Percentiles rank a stretch among this genome's conserved stretches.
Evolutionary conservation across 2,888 invertebrate species (phyloP).

Genomic region (Anthophora plumipes): DNA sequence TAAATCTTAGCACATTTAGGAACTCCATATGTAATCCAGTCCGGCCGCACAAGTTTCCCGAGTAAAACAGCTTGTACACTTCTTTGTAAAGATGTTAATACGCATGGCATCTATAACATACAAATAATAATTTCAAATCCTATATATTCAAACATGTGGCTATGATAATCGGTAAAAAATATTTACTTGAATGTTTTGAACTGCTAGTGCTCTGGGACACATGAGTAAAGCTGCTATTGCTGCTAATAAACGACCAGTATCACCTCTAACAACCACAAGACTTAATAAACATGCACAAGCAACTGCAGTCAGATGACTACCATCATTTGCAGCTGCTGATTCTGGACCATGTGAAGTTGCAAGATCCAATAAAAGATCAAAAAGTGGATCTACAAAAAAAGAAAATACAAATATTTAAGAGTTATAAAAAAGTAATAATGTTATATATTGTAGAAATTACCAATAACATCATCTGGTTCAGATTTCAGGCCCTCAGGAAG

Average conservation of each 20-base stretch:
- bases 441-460: slow-evolving; percentile 78
- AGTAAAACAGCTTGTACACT: slow-evolving; percentile 95
- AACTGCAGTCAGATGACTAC: slow-evolving; percentile 92
- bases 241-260: slow-evolving; percentile 94
- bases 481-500: slow-evolving; percentile 93
- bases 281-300: slow-evolving; percentile 97
- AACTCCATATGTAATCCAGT: slow-evolving; percentile 95
- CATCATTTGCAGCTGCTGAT: slow-evolving; percentile 87
- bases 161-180: not conserved
- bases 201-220: slow-evolving; percentile 91
- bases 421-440: slow-evolving; percentile 23
- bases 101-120: slow-evolving; percentile 90
- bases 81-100: slow-evolving; percentile 93
- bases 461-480: slow-evolving; percentile 92
- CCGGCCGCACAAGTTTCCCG: slow-evolving; percentile 93
- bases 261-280: slow-evolving; percentile 96
- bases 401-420: slow-evolving; percentile 13
- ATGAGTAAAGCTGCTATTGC: slow-evolving; percentile 95
- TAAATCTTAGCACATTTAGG: slow-evolving; percentile 91
- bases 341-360: slow-evolving; percentile 89
- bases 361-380: slow-evolving; percentile 93
- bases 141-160: not conserved
- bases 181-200: slow-evolving; percentile 91
- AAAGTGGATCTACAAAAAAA: slow-evolving; percentile 90
- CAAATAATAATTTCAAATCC: slow-evolving; percentile 54